Evolutionary conservation across 2,113 vertebrate genomes (phyloP), one percentile per base, ranked within the genome.

Genomic region (Pedetes capensis): DNA sequence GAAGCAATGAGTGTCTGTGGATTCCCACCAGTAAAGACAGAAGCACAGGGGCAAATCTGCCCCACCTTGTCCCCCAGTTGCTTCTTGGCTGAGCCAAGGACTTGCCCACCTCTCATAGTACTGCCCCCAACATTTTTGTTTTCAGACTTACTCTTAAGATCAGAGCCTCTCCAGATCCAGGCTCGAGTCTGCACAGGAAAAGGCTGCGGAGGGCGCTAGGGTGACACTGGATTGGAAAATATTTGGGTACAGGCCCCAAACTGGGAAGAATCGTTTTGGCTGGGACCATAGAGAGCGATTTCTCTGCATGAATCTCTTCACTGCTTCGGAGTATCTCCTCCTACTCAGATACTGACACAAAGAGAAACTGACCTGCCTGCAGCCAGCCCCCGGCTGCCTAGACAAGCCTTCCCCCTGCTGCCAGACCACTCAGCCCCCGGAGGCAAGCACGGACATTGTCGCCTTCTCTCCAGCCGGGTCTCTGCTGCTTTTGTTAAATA

Each of bases 401-500:
- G 25, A 87, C 34, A 83, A 85, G 72, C 63, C 71, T 91, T 93
- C 82, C 71, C n/a, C 37, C 49, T 47, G 81, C 85, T 75, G 66
- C 63, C 63, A 61, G 87, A 85, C 85, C 91, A 76, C 83, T 97
- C 8, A 2, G 71, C 55, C 76, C 81, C 93, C 57, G 5, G 1
- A 75, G 57, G 25, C 61, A 87, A 59, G 87, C 87, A 37, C 10
- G 11, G 57, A 86, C 61, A 66, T 42, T 68, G 85, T 83, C 23
- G 51, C 91, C 76, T 97, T 97, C 97, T 96, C 61, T 97, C 81
- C 94, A 97, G 93, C 96, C 88, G 97, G 97, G 97, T 97, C 91
- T 95, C 93, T 22, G 55, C 85, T 86, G 93, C 69, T 95, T 97
- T 97, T 97, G 96, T 97, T 96, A 95, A 95, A 97, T 39, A 91